Percentiles rank a stretch among this genome's conserved stretches.
phyloP scores from a whole-genome alignment of 2,888 invertebrate species.

The Thysanoteuthis rhombus region DNA sequence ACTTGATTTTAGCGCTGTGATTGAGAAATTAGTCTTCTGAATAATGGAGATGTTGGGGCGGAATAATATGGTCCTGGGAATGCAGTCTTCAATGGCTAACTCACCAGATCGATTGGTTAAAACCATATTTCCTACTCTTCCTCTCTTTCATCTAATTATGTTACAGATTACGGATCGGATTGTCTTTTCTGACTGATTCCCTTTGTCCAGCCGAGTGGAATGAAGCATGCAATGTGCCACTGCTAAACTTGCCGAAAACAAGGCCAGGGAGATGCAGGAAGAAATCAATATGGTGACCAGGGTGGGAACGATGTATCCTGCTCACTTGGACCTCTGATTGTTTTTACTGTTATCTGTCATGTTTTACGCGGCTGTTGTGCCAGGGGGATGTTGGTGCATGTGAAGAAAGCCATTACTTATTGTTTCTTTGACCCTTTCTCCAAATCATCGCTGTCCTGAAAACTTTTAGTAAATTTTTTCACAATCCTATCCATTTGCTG shows the following conservation, averaged over 20 bases:
- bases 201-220: background rate
- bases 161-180: background rate
- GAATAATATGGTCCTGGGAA: background rate
- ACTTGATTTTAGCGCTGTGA: background rate
- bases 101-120: background rate
- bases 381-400: background rate
- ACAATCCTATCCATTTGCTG: background rate
- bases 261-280: background rate
- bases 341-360: background rate
- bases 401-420: background rate
- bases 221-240: background rate
- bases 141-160: background rate
- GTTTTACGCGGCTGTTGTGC: background rate
- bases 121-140: background rate
- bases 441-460: background rate
- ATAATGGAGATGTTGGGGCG: background rate
- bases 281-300: background rate
- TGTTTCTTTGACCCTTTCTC: background rate
- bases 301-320: background rate
- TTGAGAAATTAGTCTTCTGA: background rate
- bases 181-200: background rate
- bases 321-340: background rate
- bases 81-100: background rate
- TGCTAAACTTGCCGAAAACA: background rate
- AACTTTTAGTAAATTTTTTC: too few species aligned